Evolutionary conservation across 2,888 invertebrate genomes (phyloP), one percentile per base, ranked within the genome.

Genomic region (Phaedon cochleariae): DNA sequence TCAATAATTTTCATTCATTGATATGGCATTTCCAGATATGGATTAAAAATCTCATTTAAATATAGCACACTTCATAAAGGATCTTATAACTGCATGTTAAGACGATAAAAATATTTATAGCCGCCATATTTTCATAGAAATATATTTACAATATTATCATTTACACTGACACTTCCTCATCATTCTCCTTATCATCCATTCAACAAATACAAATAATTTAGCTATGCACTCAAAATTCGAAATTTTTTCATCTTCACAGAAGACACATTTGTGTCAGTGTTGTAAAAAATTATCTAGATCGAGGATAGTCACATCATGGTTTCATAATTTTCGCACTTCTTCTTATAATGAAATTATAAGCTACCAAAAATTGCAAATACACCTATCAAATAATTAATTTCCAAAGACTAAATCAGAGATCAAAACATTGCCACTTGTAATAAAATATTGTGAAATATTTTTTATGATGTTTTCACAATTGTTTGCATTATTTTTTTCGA

Each of bases 1-100:
- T 80, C 79, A 78, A 76, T 76, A 74, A 77, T 74, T 75, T 79
- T 80, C 77, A 76, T 76, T 75, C 77, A 76, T 71, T 82, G 83
- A 83, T 83, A 83, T 83, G 83, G 83, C 83, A 83, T 82, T 79
- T 81, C 80, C 79, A 80, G 83, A 84, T 84, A 83, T 84, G 83
- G 81, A 81, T 80, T 76, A 79, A 77, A 80, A 79, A 77, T 76
- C 76, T 80, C 76, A 77, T 77, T 72, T 80, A 73, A 73, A 73
- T 79, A 81, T 80, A 81, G 80, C 81, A 80, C 81, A 80, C 77
- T 77, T 77, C 75, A 69, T 75, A 76, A 75, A 76, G 76, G 76
- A 77, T 74, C 74, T 78, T 76, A 75, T 69, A 76, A 73, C 67
- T 74, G 73, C 76, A 71, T 72, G 63, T 74, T 73, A 72, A 76